Conservation (phyloP, 2,888 invertebrate species). For the Merodon equestris region DNA sequence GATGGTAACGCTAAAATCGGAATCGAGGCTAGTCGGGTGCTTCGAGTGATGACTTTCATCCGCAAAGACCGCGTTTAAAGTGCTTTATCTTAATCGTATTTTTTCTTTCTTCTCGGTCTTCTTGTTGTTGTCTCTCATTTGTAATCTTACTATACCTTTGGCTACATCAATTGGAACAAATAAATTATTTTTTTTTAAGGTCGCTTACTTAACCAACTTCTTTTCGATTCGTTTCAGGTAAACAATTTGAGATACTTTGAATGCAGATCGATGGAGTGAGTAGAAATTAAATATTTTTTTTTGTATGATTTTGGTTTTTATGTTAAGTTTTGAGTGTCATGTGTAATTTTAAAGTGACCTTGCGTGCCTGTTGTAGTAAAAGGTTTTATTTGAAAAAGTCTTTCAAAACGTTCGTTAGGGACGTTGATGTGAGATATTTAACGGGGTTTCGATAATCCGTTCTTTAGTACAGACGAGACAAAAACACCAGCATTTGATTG, state of each 20-base stretch:
- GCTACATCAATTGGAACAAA: slow-evolving; percentile 46
- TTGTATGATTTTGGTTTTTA: no score
- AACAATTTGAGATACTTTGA: no score
- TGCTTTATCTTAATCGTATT: slow-evolving; percentile 29
- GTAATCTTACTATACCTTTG: slow-evolving; percentile 37
- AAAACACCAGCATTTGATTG: no score
- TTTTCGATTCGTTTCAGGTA: slow-evolving; percentile 46
- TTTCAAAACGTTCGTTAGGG: no score
- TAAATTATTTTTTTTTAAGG: slow-evolving; percentile 43
- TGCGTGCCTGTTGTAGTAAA: no score
- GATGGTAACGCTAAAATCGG: slow-evolving; percentile 46
- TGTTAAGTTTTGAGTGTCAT: no score
- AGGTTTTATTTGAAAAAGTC: no score
- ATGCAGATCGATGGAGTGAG: slow-evolving; percentile 15
- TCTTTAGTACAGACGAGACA: no score
- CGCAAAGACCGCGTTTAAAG: slow-evolving; percentile 36
- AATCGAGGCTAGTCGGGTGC: slow-evolving; percentile 61
- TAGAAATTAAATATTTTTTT: no score
- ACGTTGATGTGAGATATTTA: no score
- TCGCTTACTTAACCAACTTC: slow-evolving; percentile 6
- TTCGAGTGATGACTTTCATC: slow-evolving; percentile 62
- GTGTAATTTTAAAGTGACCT: no score
- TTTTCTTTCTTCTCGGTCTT: slow-evolving; percentile 1
- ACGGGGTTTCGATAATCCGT: no score
- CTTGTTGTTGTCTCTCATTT: background rate